Evolutionary conservation across 1,140 invertebrate species (phyloP).

Genomic region (Triops cancriformis): DNA sequence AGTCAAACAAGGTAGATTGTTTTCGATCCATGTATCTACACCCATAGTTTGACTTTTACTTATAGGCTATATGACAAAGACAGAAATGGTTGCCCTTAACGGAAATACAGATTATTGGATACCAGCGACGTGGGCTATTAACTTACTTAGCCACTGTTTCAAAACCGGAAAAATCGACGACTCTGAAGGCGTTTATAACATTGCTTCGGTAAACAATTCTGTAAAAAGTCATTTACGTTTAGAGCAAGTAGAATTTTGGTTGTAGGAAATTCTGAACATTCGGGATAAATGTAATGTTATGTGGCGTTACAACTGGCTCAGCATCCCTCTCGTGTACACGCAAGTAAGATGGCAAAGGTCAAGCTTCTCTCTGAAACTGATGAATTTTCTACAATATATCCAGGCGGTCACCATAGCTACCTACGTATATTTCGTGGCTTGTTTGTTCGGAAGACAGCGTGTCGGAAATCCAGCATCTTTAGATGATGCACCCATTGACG

Average conservation of each 20-base stretch:
- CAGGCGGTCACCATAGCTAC: constrained; percentile 67
- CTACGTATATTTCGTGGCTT: constrained; percentile 62
- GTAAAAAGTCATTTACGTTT: neutral
- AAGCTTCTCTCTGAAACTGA: neutral
- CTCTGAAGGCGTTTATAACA: neutral
- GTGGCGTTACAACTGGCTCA: constrained; percentile 90
- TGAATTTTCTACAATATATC: neutral
- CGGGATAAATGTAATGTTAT: constrained; percentile 57
- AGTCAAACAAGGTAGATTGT: constrained; percentile 54
- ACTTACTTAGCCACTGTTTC: constrained; percentile 39
- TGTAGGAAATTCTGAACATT: constrained; percentile 57
- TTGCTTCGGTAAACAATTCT: neutral
- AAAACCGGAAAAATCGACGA: constrained; percentile 37
- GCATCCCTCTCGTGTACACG: constrained; percentile 93
- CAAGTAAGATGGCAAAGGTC: constrained; percentile 57
- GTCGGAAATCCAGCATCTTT: constrained; percentile 38
- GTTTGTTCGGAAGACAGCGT: constrained; percentile 60
- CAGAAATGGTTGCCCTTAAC: constrained; percentile 48
- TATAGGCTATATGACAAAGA: constrained; percentile 52
- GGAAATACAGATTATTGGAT: constrained; percentile 52
- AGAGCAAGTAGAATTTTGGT: constrained; percentile 27
- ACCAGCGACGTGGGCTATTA: constrained; percentile 57
- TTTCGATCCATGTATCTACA: neutral
- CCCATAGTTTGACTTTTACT: neutral
- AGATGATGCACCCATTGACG: constrained; percentile 50